phyloP scores from a whole-genome alignment of 2,888 invertebrate species.

The Morinoia aosen region DNA sequence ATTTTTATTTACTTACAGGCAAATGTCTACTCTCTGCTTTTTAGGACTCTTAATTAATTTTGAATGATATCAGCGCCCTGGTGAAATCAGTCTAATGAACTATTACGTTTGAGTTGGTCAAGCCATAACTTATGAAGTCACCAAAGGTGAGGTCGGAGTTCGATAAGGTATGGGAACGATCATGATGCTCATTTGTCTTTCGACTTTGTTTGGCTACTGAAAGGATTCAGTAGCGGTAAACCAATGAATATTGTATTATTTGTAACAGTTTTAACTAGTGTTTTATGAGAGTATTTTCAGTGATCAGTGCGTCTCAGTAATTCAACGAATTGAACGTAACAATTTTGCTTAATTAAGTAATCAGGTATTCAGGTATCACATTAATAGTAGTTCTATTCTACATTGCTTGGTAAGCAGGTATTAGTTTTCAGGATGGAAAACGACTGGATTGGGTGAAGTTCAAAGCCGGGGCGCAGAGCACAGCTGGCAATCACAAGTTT shows the following conservation, averaged over 20 bases:
- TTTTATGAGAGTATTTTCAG: not conserved
- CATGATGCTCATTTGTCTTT: not conserved
- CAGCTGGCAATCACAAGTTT: not conserved
- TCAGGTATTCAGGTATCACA: not conserved
- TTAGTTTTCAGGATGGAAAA: not conserved
- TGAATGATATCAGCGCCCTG: too few species aligned
- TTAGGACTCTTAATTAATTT: too few species aligned
- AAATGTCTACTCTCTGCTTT: too few species aligned
- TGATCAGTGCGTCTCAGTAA: not conserved
- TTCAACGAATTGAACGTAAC: not conserved
- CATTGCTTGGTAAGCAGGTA: not conserved
- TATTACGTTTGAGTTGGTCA: too few species aligned
- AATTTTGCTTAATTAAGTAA: not conserved
- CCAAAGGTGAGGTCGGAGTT: too few species aligned
- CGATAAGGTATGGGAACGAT: not conserved
- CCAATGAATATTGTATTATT: not conserved
- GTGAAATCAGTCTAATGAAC: too few species aligned
- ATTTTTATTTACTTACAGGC: not conserved
- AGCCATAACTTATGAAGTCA: too few species aligned
- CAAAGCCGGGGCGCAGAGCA: not conserved
- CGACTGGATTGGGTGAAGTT: not conserved
- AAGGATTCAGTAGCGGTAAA: not conserved
- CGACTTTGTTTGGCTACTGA: not conserved
- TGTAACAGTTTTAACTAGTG: too few species aligned
- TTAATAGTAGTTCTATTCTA: not conserved